phyloP scores from a whole-genome alignment of 2,888 invertebrate species.

The Ptilodon capucinus region DNA sequence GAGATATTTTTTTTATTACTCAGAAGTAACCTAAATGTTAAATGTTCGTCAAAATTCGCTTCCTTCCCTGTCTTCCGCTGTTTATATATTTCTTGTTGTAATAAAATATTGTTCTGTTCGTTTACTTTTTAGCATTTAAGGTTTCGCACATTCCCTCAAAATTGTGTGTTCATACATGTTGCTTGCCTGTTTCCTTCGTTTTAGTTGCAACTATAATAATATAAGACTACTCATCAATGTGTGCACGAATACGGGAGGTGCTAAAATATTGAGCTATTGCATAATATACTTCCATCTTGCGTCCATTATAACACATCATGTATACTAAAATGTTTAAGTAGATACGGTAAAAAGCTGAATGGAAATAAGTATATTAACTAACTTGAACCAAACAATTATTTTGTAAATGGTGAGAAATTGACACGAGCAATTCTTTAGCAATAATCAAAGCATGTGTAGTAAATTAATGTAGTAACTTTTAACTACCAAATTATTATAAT shows the following conservation, averaged over 20 bases:
- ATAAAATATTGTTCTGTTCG: conserved; percentile 31
- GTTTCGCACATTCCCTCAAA: conserved; percentile 8
- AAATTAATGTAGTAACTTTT: background rate
- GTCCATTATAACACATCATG: background rate
- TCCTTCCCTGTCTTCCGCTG: conserved; percentile 28
- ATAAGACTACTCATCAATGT: background rate
- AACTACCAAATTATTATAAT: too few relatives aligned
- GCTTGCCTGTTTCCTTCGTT: background rate
- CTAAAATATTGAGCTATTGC: conserved; percentile 2
- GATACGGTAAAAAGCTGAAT: too few relatives aligned
- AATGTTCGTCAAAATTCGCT: conserved; percentile 3
- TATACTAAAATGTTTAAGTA: too few relatives aligned
- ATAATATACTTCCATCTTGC: background rate
- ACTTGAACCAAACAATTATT: background rate
- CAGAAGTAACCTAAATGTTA: too few relatives aligned
- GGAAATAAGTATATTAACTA: background rate
- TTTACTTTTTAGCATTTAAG: conserved; percentile 25
- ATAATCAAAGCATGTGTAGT: background rate
- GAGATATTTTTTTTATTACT: too few relatives aligned
- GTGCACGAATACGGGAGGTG: conserved; percentile 6
- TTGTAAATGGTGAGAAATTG: background rate
- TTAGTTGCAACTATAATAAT: background rate
- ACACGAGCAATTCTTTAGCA: background rate
- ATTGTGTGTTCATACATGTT: conserved; percentile 1
- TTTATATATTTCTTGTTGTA: conserved; percentile 26